Evolutionary conservation across 2,888 invertebrate genomes (phyloP).

Genomic region (Nezara viridula): DNA sequence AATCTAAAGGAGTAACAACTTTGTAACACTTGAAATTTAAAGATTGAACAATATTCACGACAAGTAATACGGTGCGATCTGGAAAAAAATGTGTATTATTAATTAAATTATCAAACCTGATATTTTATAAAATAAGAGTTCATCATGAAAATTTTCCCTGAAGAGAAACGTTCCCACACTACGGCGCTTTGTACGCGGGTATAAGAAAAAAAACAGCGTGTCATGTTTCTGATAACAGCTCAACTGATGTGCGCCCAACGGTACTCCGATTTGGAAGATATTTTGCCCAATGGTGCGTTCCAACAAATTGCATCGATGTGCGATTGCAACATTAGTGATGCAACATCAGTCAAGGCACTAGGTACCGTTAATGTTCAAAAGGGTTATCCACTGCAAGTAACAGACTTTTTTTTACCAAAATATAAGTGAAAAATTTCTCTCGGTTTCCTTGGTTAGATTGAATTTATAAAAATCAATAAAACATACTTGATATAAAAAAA

Average conservation of each 20-base stretch:
- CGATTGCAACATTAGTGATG: not conserved
- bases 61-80: too few species aligned
- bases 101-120: too few species aligned
- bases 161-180: not conserved
- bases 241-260: not conserved
- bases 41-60: too few species aligned
- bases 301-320: not conserved
- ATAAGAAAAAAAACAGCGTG: not conserved
- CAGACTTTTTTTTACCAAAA: not conserved
- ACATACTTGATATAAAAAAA: too few species aligned
- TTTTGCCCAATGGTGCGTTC: conserved; percentile 22
- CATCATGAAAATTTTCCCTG: not conserved
- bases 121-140: not conserved
- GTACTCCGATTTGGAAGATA: conserved; percentile 1
- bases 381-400: not conserved
- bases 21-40: too few species aligned
- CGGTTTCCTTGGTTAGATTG: too few species aligned
- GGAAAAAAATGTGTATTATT: too few species aligned
- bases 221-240: not conserved
- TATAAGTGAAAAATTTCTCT: too few species aligned
- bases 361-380: not conserved
- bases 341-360: not conserved
- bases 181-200: not conserved
- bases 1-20: too few species aligned
- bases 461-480: too few species aligned